Evolutionary conservation across 2,113 vertebrate genomes (phyloP), one percentile per base, ranked within the genome.

Genomic region (Chroicocephalus ridibundus): DNA sequence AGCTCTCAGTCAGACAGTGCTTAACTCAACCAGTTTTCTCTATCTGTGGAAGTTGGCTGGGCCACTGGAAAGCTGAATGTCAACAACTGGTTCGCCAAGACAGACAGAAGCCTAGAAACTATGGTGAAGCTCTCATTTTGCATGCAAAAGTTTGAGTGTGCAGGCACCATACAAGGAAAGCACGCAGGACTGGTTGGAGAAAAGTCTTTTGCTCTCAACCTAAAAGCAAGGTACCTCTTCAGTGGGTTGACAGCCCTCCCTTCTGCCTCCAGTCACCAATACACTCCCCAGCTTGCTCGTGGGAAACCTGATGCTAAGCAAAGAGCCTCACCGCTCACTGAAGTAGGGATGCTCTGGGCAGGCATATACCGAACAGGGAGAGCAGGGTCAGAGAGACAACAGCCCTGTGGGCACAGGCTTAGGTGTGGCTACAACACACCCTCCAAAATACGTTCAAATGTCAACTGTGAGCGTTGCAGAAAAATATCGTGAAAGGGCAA

Each of bases 141-240:
- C 8, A 21, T 10, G 44, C 14, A 21, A 15, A 61, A 36, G 29
- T 24, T 17, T 2, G 14, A 87, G 34, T 2, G 8, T 40, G 65
- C 25, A 46, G 21, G 52, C 22, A 34, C 14, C 14, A 25, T 15
- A 47, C 14, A 49, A 66, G 36, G 42, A 70, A 54, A 87, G 21
- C n/a, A 44, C 0, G 0, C 34, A 27, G 51, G 21, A 52, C 12
- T 7, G 3, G 44, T 3, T 14, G 38, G 26, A 79, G 25, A 11
- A 16, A 89, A 62, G 31, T 14, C 16, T 60, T 81, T 42, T 32
- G 24, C 44, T 65, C 58, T 40, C 32, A 47, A 55, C 13, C 22
- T 88, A 64, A 85, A 85, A 64, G 11, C 17, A 26, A 25, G 9
- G 29, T 15, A 62, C 18, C 15, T 2, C 47, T 55, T 42, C 20